Evolutionary conservation across 2,797 vertebrate species (phyloP).

Genomic region (Micromesistius poutassou): DNA sequence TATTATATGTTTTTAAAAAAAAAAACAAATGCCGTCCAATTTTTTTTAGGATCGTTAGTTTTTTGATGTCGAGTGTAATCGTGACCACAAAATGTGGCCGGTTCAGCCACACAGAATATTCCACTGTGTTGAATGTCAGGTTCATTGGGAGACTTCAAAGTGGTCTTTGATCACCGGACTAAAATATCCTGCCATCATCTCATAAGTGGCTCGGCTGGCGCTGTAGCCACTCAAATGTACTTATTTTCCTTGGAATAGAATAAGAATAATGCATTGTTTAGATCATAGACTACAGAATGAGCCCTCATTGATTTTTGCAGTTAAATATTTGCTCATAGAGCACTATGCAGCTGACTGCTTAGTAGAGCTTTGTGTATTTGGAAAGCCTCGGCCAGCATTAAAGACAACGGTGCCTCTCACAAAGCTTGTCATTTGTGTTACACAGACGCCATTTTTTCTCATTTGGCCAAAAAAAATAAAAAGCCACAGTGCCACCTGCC

Average conservation of each 20-base stretch:
- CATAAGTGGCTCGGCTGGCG: slow-evolving; percentile 26
- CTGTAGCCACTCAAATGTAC: slow-evolving; percentile 29
- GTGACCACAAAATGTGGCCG: slow-evolving; percentile 47
- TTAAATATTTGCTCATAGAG: slow-evolving; percentile 9
- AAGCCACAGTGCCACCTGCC: slow-evolving; percentile 49
- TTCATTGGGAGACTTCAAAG: slow-evolving; percentile 42
- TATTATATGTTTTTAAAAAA: slow-evolving; percentile 42
- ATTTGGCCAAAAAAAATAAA: slow-evolving; percentile 24
- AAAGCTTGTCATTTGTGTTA: slow-evolving; percentile 31
- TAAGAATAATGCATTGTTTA: slow-evolving; percentile 28
- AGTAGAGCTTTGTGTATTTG: slow-evolving; percentile 7
- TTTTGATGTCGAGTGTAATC: slow-evolving; percentile 38
- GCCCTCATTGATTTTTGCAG: neutral
- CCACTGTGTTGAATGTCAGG: slow-evolving; percentile 45
- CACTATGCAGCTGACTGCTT: slow-evolving; percentile 8
- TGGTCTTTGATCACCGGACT: slow-evolving; percentile 32
- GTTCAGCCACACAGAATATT: slow-evolving; percentile 40
- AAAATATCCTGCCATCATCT: slow-evolving; percentile 41
- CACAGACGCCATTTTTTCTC: neutral
- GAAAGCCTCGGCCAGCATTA: slow-evolving; percentile 13
- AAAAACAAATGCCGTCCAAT: slow-evolving; percentile 33
- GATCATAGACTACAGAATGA: neutral
- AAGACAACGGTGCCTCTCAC: slow-evolving; percentile 41
- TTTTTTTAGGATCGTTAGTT: slow-evolving; percentile 53
- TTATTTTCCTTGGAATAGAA: slow-evolving; percentile 25